Evolutionary conservation across 92 coral and sea anemone species (phyloP).

Genomic region (Metridium senile): DNA sequence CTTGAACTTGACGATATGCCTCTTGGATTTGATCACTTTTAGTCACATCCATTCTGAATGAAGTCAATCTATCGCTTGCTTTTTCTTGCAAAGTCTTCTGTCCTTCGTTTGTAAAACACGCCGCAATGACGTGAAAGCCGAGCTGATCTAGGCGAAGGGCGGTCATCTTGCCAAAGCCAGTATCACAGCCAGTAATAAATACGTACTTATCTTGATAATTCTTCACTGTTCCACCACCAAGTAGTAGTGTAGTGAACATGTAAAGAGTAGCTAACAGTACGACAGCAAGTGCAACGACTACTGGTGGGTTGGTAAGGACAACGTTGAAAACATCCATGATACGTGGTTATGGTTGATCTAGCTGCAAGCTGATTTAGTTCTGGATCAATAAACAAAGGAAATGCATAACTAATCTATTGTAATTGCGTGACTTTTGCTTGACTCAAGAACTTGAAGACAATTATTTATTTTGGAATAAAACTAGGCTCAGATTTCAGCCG

Average conservation of each 20-base stretch:
- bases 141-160: conserved; percentile 74
- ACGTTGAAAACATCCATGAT: neutral
- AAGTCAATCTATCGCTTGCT: conserved; percentile 64
- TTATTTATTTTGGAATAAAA: too few species aligned
- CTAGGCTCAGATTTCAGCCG: too few species aligned
- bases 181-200: conserved; percentile 88
- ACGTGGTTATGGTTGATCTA: too few species aligned
- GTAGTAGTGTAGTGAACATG: neutral
- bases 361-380: too few species aligned
- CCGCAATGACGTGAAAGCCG: conserved; percentile 87
- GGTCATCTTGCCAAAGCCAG: conserved; percentile 82
- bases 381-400: too few species aligned
- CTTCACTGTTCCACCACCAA: neutral
- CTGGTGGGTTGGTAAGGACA: neutral
- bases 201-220: conserved; percentile 50
- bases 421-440: too few species aligned
- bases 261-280: neutral
- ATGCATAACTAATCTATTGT: too few species aligned
- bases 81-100: conserved; percentile 30
- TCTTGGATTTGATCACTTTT: conserved; percentile 24
- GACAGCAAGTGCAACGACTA: neutral
- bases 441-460: too few species aligned
- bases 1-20: conserved; percentile 34
- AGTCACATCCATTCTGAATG: conserved; percentile 74
- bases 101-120: conserved; percentile 84